Evolutionary conservation across 2,113 vertebrate genomes (phyloP).

Genomic region (Bungarus multicinctus): DNA sequence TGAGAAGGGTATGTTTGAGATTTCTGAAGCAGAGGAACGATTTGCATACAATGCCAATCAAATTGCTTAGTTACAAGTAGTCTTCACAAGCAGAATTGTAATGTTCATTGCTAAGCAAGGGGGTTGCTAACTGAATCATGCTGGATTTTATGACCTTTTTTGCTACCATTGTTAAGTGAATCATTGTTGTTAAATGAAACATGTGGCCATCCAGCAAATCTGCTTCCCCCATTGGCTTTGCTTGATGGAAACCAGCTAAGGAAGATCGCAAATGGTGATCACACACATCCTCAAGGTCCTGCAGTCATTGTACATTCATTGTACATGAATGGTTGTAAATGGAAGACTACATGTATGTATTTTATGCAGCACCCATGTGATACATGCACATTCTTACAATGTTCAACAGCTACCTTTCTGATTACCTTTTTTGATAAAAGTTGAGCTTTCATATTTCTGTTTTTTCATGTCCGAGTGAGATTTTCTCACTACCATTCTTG

Average conservation of each 20-base stretch:
- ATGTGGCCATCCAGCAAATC: background rate
- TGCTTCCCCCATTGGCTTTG: background rate
- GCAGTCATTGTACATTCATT: no score
- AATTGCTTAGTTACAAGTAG: background rate
- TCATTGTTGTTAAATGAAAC: background rate
- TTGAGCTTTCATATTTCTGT: background rate
- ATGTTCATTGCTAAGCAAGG: background rate
- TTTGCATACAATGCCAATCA: slow-evolving; percentile 9
- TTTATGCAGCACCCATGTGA: background rate
- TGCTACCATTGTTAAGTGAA: background rate
- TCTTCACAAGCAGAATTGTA: background rate
- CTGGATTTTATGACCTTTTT: background rate
- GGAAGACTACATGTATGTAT: background rate
- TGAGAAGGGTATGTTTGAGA: background rate
- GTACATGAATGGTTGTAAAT: background rate
- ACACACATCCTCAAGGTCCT: background rate
- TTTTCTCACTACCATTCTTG: background rate
- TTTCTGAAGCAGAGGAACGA: background rate
- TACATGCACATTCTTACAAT: background rate
- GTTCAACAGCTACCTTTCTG: background rate
- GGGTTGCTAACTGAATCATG: background rate
- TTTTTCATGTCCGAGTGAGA: background rate
- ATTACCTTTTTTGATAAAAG: background rate
- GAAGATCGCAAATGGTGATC: background rate
- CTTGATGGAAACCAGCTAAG: background rate